Base-by-base conservation (phyloP, 2,113 vertebrate species). In the Sebastes fasciatus region DNA sequence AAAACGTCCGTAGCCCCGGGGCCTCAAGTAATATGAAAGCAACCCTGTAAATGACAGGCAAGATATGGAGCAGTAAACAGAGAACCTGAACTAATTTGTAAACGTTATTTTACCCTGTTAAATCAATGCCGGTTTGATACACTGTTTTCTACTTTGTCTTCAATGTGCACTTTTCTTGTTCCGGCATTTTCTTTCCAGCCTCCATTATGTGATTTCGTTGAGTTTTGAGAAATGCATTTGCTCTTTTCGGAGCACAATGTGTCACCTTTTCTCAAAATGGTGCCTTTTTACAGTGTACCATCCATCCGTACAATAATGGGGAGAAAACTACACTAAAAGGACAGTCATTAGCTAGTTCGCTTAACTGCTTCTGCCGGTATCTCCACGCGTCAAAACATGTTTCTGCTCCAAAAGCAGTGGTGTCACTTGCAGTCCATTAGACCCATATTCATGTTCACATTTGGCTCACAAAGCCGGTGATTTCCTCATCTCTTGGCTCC, bases 361-460 rank as follows among this genome's bases (percentile, higher is more conserved):
- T 10, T 78, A 79, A 84, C 83, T 78, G 46, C 49, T 68, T 67
- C 55, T 68, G 26, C 46, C 49, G 12, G n/a, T 43, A 23, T 70
- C 42, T 76, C 12, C 16, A 46, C 6, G 19, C 23, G 21, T 55
- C 43, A 74, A 82, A 83, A 85, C 2, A 8, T 2, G 21, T 67
- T 73, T 61, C 58, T 79, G 68, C 85, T 86, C 84, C 65, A n/a
- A 42, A 73, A 87, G 79, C 67, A 63, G 23, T 57, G 74, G 62
- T 80, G 80, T 83, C 77, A 80, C 73, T 84, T 58, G 67, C 46
- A 10, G 72, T 77, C 82, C 81, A 83, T 88, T 89, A 85, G 57
- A 40, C 57, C 58, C 57, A 65, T 10, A 83, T 75, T 85, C 82
- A 80, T 80, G 40, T 54, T 86, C 74, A 67, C 45, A 67, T 85